phyloP scores from a whole-genome alignment of 2,113 vertebrate genomes.

The Chaenogobius annularis region DNA sequence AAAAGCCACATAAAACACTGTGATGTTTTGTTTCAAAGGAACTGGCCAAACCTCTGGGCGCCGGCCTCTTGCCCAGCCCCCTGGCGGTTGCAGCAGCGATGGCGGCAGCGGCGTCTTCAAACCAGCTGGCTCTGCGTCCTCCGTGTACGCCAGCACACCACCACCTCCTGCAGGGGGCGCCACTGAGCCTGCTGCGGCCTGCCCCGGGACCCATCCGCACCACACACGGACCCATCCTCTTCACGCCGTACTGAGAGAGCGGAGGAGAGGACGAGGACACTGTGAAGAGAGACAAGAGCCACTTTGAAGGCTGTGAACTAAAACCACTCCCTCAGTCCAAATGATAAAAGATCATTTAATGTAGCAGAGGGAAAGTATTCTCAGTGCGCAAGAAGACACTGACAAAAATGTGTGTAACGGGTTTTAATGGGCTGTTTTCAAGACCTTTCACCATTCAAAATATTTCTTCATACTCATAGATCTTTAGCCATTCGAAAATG shows the following conservation, averaged over 20 bases:
- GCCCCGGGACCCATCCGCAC: conserved; percentile 90
- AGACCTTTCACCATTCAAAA: too few species aligned
- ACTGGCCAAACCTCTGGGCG: conserved; percentile 85
- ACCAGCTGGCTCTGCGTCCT: conserved; percentile 81
- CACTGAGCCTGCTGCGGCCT: conserved; percentile 85
- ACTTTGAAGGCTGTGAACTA: conserved; percentile 1
- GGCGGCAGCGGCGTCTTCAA: conserved; percentile 86
- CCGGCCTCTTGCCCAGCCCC: conserved; percentile 86
- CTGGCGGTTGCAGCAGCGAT: conserved; percentile 87
- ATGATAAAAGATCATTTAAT: neutral
- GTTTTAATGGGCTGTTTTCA: too few species aligned
- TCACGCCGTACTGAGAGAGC: conserved; percentile 86
- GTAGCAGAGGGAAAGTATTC: too few species aligned
- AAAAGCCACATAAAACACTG: too few species aligned
- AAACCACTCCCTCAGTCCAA: conserved; percentile 2
- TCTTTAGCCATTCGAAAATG: too few species aligned
- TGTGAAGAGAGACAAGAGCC: conserved; percentile 68
- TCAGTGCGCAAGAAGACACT: too few species aligned
- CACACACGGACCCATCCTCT: conserved; percentile 88
- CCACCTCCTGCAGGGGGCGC: conserved; percentile 85
- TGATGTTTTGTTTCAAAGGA: conserved; percentile 67
- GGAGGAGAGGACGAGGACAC: conserved; percentile 69
- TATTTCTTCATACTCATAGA: too few species aligned
- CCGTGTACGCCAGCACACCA: conserved; percentile 62
- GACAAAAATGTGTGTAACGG: too few species aligned